Base-by-base conservation (phyloP, 2,888 invertebrate species). In the Drosophila kambysellisi region DNA sequence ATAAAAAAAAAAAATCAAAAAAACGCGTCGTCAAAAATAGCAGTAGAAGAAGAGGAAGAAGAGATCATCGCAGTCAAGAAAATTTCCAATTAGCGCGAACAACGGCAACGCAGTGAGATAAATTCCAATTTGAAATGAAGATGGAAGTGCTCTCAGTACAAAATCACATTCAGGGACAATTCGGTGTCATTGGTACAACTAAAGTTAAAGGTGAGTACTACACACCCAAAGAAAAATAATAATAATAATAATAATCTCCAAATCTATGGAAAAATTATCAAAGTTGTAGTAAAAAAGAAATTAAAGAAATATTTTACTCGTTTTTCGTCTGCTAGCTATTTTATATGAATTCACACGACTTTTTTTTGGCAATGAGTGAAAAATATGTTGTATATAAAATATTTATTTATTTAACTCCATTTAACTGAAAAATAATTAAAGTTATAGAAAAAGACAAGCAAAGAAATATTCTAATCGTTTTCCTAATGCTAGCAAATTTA, bases 61-160 rank as follows among this genome's bases (percentile, higher is more conserved):
- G 59, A 20, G 20, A 20, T 46, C 2, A 8, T 25, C 46, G 25
- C 15, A 46, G 46, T 25, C 20, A 46, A 46, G 25, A 25, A 15
- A 46, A 2, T 25, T 17, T 70, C 73, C 69, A 76, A 78, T 67
- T 77, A 62, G 54, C 25, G 54, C 35, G 17, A 25, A 25, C 37
- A 51, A 51, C 61, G 41, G 35, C 58, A 69, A 54, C 65, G 68
- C 46, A 74, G 79, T 70, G 80, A 67, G 51, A 41, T 30, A 72
- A 77, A 69, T 78, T 73, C 81, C 67, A 57, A 66, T 73, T 66
- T 25, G 79, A 63, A 20, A 93, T 93, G 93, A 95, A 95, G 93
- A 96, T 96, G 96, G 96, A 96, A 95, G 95, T 96, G 94, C 95
- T 96, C 93, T 95, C 96, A 93, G 95, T 96, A 93, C 95, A 95